Evolutionary conservation across 2,888 invertebrate genomes (phyloP).

Genomic region (Cetonia aurata): DNA sequence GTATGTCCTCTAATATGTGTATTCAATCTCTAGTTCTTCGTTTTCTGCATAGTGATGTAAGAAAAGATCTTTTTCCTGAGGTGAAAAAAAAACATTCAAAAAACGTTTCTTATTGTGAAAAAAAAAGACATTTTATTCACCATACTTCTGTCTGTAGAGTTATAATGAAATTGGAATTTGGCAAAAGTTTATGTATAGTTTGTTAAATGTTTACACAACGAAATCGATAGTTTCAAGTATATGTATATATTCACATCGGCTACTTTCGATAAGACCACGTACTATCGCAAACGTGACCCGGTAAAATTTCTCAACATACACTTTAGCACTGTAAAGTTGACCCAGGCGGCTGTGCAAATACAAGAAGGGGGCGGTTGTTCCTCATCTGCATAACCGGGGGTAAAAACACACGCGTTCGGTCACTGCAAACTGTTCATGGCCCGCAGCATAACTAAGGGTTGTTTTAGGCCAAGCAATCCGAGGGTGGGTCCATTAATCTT

Average conservation of each 20-base stretch:
- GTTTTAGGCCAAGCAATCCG: conserved; percentile 64
- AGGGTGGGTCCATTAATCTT: conserved; percentile 67
- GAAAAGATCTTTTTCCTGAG: no score
- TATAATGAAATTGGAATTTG: no score
- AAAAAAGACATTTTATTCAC: no score
- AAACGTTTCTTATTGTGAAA: no score
- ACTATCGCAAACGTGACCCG: conserved; percentile 27
- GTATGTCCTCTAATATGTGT: no score
- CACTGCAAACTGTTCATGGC: conserved; percentile 57
- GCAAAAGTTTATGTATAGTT: no score
- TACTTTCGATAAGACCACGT: conserved; percentile 1
- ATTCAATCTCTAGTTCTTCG: no score
- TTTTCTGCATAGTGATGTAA: no score
- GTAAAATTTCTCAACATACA: conserved; percentile 53
- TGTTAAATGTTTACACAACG: no score
- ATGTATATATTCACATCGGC: neutral
- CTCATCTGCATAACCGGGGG: conserved; percentile 52
- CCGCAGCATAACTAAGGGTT: conserved; percentile 64
- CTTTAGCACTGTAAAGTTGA: conserved; percentile 53
- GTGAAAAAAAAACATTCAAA: no score
- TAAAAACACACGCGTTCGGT: conserved; percentile 51
- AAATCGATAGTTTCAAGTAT: no score
- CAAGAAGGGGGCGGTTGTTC: conserved; percentile 50
- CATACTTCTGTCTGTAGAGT: no score
- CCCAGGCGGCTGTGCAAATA: conserved; percentile 53